Percentiles rank a stretch among this genome's conserved stretches.
phyloP scores from a whole-genome alignment of 2,888 invertebrate species.

The Caradrina kadenii region DNA sequence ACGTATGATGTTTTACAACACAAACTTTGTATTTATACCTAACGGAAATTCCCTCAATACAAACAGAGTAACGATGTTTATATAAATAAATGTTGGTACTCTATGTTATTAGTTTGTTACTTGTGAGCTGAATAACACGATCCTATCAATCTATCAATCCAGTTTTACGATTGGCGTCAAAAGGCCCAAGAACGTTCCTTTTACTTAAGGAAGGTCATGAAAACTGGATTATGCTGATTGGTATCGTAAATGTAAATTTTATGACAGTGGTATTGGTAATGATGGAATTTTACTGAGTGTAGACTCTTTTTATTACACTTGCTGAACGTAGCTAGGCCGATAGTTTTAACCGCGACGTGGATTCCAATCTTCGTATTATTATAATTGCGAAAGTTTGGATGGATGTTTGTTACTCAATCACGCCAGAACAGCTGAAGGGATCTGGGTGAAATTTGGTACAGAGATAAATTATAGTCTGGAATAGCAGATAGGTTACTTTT shows the following conservation, averaged over 20 bases:
- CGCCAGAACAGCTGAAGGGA: no score
- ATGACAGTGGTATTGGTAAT: neutral
- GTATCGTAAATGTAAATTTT: constrained; percentile 45
- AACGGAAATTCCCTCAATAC: constrained; percentile 32
- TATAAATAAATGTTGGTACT: constrained; percentile 31
- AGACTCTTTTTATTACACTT: neutral
- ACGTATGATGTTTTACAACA: neutral
- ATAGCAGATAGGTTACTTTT: no score
- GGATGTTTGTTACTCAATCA: no score
- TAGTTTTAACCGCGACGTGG: neutral
- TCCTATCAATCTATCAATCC: constrained; percentile 13
- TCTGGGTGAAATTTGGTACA: no score
- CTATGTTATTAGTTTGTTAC: constrained; percentile 18
- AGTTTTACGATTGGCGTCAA: constrained; percentile 36
- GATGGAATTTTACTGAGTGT: constrained; percentile 11
- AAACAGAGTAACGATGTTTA: constrained; percentile 42
- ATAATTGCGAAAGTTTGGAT: no score
- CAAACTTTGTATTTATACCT: constrained; percentile 8
- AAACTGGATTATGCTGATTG: constrained; percentile 30
- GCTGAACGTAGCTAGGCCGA: neutral
- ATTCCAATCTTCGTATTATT: no score
- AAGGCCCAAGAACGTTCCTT: constrained; percentile 12
- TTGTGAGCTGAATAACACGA: constrained; percentile 16
- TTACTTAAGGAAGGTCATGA: constrained; percentile 25
- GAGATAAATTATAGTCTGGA: no score